These are phyloP conservation scores for Rhabdophis nuchalis DNA, from an alignment of 2,797 vertebrate species.

Conservation along the genomic window DNA sequence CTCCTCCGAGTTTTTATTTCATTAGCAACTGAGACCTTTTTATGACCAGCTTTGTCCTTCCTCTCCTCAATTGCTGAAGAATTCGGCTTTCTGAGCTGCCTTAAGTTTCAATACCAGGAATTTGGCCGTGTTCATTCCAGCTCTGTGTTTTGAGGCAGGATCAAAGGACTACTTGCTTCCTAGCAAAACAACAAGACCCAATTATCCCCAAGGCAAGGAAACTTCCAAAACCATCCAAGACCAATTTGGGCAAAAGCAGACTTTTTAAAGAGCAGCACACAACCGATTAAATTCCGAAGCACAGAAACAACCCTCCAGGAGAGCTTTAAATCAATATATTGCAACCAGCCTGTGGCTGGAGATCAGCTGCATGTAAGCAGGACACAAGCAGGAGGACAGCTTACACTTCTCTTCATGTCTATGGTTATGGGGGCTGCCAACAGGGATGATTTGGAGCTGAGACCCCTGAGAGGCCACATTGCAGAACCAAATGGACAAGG, in stretches of 20 bases:
- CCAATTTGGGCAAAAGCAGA: not conserved
- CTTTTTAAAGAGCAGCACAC: not conserved
- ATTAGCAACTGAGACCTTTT: not conserved
- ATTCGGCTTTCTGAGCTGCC: not conserved
- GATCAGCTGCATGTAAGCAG: not conserved
- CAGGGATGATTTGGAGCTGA: not conserved
- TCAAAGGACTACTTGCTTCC: conserved; percentile 25
- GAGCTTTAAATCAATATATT: not conserved
- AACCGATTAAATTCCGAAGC: not conserved
- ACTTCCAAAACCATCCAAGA: not conserved
- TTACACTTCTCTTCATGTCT: not conserved
- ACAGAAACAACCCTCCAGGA: not conserved
- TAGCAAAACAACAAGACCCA: conserved; percentile 25
- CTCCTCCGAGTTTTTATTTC: too few species aligned
- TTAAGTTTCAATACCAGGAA: not conserved
- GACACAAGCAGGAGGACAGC: not conserved
- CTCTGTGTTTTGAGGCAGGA: not conserved
- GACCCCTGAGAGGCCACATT: not conserved
- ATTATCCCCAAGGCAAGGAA: conserved; percentile 19
- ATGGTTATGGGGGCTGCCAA: not conserved
- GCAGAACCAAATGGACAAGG: not conserved
- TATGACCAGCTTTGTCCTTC: not conserved
- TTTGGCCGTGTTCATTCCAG: not conserved
- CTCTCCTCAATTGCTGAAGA: not conserved
- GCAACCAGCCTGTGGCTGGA: not conserved